These are phyloP conservation scores for Elegia similella DNA, from an alignment of 2,888 invertebrate genomes.

Conservation along the genomic window DNA sequence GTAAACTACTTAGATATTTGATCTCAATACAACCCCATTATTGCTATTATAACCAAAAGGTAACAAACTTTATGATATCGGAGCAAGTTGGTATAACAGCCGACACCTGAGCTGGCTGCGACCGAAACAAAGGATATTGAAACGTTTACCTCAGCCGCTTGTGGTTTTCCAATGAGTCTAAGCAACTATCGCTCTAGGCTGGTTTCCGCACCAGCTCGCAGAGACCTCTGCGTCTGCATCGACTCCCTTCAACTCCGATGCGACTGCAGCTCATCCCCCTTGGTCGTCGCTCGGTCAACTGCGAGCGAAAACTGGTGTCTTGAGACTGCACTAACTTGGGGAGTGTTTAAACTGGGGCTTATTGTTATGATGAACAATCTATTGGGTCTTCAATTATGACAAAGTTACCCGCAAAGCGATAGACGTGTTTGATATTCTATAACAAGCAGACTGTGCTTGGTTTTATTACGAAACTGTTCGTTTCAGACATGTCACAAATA, in stretches of 20 bases:
- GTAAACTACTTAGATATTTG: neutral
- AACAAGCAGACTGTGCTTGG: neutral
- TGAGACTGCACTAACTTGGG: constrained; percentile 44
- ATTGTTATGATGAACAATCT: constrained; percentile 45
- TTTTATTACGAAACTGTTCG: no score
- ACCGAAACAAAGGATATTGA: constrained; percentile 62
- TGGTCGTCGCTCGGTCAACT: constrained; percentile 44
- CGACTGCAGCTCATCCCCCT: constrained; percentile 44
- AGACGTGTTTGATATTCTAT: neutral
- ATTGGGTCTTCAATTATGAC: constrained; percentile 9
- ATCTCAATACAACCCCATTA: neutral
- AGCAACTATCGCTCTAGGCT: constrained; percentile 54
- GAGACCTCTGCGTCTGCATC: constrained; percentile 38
- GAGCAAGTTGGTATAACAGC: constrained; percentile 5
- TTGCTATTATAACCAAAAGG: neutral
- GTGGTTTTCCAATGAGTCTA: constrained; percentile 60
- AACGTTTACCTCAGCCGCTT: constrained; percentile 55
- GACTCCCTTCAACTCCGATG: constrained; percentile 33
- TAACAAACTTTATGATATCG: constrained; percentile 7
- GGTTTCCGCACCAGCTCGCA: constrained; percentile 38
- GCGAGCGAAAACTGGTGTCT: constrained; percentile 51
- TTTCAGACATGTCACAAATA: neutral
- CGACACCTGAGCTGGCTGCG: constrained; percentile 38
- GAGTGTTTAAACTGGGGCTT: constrained; percentile 59
- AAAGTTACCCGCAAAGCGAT: neutral